A percentile compares a stretch with the other conserved stretches of the same genome.
phyloP scores from a whole-genome alignment of 1,140 invertebrate species.

The Drosophila sturtevanti region DNA sequence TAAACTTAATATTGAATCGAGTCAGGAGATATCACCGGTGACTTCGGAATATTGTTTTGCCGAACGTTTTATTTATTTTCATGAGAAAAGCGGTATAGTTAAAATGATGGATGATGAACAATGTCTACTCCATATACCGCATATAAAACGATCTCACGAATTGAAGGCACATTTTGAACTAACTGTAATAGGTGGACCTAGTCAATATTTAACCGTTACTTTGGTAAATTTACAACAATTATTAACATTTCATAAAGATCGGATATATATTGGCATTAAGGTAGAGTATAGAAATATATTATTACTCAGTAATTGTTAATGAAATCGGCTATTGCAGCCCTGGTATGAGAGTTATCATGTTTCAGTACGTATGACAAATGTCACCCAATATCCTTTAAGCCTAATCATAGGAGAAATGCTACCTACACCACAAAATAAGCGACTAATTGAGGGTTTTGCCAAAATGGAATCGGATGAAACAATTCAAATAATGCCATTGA shows the following conservation, averaged over 20 bases:
- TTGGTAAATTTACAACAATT: slow-evolving; percentile 61
- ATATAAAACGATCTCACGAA: slow-evolving; percentile 47
- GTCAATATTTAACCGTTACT: slow-evolving; percentile 46
- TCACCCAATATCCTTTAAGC: slow-evolving; percentile 55
- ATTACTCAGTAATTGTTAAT: background rate
- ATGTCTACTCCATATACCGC: slow-evolving; percentile 59
- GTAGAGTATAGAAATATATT: slow-evolving; percentile 29
- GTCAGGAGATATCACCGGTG: slow-evolving; percentile 48
- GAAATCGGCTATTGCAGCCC: slow-evolving; percentile 43
- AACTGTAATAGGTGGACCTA: slow-evolving; percentile 53
- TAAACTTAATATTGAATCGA: slow-evolving; percentile 61
- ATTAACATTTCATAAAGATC: slow-evolving; percentile 53
- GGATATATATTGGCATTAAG: slow-evolving; percentile 59
- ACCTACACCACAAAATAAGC: background rate
- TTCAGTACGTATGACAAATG: slow-evolving; percentile 40
- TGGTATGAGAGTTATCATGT: slow-evolving; percentile 66
- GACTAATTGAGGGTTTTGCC: slow-evolving; percentile 45
- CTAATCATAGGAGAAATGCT: slow-evolving; percentile 24
- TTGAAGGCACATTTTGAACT: slow-evolving; percentile 50
- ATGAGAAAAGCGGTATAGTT: slow-evolving; percentile 54
- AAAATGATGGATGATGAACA: background rate
- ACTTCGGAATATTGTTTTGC: slow-evolving; percentile 66
- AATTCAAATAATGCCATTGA: slow-evolving; percentile 33
- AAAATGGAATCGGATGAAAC: slow-evolving; percentile 39
- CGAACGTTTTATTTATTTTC: slow-evolving; percentile 65